These are phyloP conservation scores for Siderastrea siderea DNA, from an alignment of 92 coral and sea anemone genomes.

Conservation along the genomic window DNA sequence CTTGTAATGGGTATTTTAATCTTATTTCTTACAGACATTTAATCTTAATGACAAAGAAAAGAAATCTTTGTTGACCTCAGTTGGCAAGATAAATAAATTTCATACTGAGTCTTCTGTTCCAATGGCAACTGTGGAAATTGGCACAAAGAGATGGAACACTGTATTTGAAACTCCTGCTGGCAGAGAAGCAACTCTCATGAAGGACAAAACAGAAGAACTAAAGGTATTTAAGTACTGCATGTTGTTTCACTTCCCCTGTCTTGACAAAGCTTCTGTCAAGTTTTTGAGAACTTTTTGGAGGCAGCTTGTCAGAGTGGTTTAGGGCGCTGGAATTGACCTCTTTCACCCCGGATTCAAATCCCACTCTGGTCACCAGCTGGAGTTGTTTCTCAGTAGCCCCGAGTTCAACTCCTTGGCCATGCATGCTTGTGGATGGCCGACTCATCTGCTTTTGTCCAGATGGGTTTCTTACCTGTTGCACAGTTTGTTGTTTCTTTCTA, in stretches of 20 bases:
- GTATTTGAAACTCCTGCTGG: constrained; percentile 71
- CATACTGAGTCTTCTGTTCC: constrained; percentile 10
- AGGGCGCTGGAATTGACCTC: too few relatives aligned
- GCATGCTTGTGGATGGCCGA: too few relatives aligned
- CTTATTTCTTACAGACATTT: constrained; percentile 68
- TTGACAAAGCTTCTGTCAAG: neutral
- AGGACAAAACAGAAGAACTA: neutral
- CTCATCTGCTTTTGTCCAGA: too few relatives aligned
- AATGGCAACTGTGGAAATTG: constrained; percentile 53
- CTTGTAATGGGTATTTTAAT: neutral
- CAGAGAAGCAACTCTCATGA: constrained; percentile 15
- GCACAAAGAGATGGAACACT: constrained; percentile 43
- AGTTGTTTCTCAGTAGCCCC: too few relatives aligned
- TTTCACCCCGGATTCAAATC: too few relatives aligned
- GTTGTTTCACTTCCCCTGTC: too few relatives aligned
- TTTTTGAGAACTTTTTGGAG: too few relatives aligned
- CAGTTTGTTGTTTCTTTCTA: too few relatives aligned
- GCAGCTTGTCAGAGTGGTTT: too few relatives aligned
- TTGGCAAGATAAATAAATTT: constrained; percentile 30
- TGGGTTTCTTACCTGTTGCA: too few relatives aligned
- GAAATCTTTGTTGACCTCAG: constrained; percentile 19
- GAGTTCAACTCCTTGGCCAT: too few relatives aligned
- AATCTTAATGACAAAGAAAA: constrained; percentile 69
- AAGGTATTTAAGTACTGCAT: constrained; percentile 8
- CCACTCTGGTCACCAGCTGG: too few relatives aligned